A percentile compares a stretch with the other conserved stretches of the same genome.
phyloP scores from a whole-genome alignment of 2,797 vertebrate species.

The Acanthis flammea region DNA sequence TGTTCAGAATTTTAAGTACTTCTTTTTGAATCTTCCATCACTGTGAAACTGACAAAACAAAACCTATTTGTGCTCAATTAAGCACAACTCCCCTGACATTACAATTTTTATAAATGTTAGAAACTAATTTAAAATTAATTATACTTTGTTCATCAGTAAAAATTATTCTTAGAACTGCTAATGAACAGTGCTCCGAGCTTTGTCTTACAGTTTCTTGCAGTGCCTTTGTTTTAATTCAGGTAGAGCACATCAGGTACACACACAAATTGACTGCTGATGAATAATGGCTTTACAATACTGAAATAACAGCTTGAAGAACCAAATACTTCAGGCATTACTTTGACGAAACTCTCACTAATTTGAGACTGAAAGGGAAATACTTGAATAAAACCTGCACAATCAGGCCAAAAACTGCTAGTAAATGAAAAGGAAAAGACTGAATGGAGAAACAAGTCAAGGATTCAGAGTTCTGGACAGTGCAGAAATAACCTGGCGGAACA shows the following conservation, averaged over 20 bases:
- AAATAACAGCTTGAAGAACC: background rate
- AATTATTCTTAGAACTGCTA: background rate
- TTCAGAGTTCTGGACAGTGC: background rate
- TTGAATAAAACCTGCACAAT: background rate
- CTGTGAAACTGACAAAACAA: conserved; percentile 21
- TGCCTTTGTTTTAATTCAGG: background rate
- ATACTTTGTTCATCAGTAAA: background rate
- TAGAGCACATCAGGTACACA: background rate
- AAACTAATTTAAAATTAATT: conserved; percentile 39
- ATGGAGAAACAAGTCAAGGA: background rate
- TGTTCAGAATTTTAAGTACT: conserved; percentile 44
- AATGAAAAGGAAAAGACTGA: background rate
- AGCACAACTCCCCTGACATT: conserved; percentile 7
- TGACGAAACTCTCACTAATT: background rate
- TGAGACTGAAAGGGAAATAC: background rate
- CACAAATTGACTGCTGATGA: background rate
- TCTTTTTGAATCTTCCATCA: conserved; percentile 13
- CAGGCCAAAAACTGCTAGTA: background rate
- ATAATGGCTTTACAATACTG: background rate
- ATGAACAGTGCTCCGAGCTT: background rate
- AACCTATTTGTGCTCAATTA: background rate
- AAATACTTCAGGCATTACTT: background rate
- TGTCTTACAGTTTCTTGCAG: conserved; percentile 8
- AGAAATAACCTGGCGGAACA: background rate
- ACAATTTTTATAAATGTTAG: background rate